These are phyloP conservation scores for Capreolus pygargus DNA, from an alignment of 2,113 vertebrate species.

Conservation along the genomic window DNA sequence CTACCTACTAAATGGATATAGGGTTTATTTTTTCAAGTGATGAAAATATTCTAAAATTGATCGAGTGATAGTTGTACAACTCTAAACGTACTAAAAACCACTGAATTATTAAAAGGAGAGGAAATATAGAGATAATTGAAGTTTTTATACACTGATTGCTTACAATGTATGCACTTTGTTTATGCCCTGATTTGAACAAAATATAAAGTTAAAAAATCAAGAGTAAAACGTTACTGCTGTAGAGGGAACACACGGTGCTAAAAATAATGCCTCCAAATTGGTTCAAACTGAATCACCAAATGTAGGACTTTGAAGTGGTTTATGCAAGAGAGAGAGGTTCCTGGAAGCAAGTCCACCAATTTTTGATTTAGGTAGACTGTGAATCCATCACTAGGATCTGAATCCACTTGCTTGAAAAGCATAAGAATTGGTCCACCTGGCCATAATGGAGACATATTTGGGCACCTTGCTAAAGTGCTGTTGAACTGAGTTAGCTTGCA, in stretches of 20 bases:
- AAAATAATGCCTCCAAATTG: neutral
- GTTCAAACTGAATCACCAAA: neutral
- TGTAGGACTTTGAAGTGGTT: fast-evolving
- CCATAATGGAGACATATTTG: neutral
- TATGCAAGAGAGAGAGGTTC: neutral
- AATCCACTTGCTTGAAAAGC: neutral
- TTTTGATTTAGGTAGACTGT: neutral
- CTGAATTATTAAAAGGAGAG: neutral
- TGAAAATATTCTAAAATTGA: neutral
- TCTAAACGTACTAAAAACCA: neutral
- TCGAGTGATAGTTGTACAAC: neutral
- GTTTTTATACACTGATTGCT: neutral
- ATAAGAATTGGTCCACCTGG: neutral
- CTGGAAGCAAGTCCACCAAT: neutral
- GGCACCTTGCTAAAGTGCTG: neutral
- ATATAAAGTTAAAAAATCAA: neutral
- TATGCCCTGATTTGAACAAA: neutral
- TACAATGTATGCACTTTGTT: neutral
- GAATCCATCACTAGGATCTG: neutral
- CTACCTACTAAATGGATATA: neutral
- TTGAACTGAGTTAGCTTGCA: neutral
- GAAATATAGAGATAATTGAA: neutral
- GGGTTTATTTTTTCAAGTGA: neutral
- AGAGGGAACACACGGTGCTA: neutral
- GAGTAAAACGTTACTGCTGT: neutral